Conservation (phyloP, 2,113 vertebrate genomes). For the Nothobranchius furzeri region DNA sequence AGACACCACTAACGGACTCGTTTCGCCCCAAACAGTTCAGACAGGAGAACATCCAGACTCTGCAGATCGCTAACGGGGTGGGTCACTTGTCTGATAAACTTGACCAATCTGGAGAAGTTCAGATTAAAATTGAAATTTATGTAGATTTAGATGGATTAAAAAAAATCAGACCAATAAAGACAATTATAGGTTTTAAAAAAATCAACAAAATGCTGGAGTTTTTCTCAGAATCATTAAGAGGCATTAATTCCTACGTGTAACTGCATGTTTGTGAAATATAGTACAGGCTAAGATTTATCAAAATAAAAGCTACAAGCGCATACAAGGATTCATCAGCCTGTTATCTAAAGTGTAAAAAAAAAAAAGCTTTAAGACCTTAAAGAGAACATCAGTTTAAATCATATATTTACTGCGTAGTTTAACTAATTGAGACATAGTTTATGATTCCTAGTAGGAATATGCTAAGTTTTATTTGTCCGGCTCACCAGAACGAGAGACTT, state of each 20-base stretch:
- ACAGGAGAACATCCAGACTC: constrained; percentile 52
- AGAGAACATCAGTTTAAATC: constrained; percentile 52
- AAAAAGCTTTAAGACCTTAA: constrained; percentile 72
- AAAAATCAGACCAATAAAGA: constrained; percentile 5
- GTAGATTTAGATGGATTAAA: constrained; percentile 7
- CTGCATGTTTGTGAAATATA: constrained; percentile 72
- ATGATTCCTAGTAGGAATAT: constrained; percentile 66
- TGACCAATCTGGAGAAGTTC: background rate
- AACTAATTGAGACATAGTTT: constrained; percentile 66
- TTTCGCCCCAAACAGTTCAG: constrained; percentile 57
- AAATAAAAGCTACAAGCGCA: constrained; percentile 22
- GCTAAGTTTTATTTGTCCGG: constrained; percentile 69
- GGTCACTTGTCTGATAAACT: constrained; percentile 26
- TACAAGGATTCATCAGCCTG: constrained; percentile 47
- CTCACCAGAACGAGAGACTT: constrained; percentile 42
- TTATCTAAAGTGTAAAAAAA: constrained; percentile 64
- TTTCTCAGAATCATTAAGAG: constrained; percentile 7
- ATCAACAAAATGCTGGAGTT: background rate
- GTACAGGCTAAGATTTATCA: constrained; percentile 67
- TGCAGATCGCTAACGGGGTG: background rate
- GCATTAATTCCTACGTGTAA: constrained; percentile 53
- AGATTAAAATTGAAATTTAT: background rate
- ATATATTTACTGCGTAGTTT: constrained; percentile 69
- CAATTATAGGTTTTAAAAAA: constrained; percentile 7
- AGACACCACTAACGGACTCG: constrained; percentile 38